phyloP scores from a whole-genome alignment of 2,797 vertebrate species.

The Hafferia zeledoni region DNA sequence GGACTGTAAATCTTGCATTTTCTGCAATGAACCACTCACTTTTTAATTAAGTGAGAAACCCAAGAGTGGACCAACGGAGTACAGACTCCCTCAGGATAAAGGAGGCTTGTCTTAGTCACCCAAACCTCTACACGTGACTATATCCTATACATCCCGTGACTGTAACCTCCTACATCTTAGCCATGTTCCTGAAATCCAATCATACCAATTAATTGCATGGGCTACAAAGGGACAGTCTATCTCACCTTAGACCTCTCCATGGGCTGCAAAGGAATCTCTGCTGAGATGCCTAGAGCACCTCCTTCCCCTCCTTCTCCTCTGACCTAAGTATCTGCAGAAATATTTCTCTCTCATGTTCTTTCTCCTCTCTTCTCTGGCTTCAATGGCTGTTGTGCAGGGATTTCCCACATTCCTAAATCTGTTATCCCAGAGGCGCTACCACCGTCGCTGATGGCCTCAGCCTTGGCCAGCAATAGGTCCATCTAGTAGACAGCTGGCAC shows the following conservation, averaged over 20 bases:
- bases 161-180: background rate
- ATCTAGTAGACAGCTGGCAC: fast-evolving
- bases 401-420: background rate
- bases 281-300: no score
- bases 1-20: background rate
- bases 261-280: background rate
- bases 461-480: background rate
- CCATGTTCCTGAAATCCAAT: background rate
- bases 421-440: background rate
- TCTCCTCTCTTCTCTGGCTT: background rate
- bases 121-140: background rate
- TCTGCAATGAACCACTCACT: background rate
- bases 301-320: no score
- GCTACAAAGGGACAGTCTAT: background rate
- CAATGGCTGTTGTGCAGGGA: background rate
- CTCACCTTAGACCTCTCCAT: background rate
- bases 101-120: background rate
- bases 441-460: background rate
- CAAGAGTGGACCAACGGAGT: background rate
- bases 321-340: background rate
- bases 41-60: background rate
- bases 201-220: background rate
- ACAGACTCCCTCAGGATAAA: background rate
- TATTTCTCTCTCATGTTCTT: background rate
- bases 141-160: background rate